Evolutionary conservation across 2,888 invertebrate genomes (phyloP), one percentile per base, ranked within the genome.

Genomic region (Octonoba sinensis): DNA sequence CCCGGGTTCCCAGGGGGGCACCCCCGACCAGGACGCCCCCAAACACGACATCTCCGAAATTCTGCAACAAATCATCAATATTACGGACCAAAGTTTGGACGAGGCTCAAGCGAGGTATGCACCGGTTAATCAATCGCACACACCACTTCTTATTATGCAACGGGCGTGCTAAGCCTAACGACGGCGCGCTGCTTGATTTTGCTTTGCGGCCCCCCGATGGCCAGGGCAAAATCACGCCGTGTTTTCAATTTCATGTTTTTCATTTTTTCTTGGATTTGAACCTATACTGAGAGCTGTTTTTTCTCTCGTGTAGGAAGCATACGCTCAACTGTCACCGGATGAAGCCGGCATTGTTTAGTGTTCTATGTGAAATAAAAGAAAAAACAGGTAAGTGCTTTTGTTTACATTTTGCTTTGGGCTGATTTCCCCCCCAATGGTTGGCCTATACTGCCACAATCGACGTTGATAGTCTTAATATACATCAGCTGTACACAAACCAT

Each of bases 281-380:
- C 76, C 70, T 64, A 56, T 71, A 18, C 64, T 78, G 77, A 78
- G 71, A 78, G 70, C 65, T 64, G 54, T 70, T 78, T 75, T 67
- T 67, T 75, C 72, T 79, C 72, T 82, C 73, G 64, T 73, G 27
- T 74, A 94, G 99, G 89, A 99, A 99, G 91, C 97, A 99, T 90
- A 97, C 97, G 82, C 91, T 99, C 85, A 97, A 98, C 90, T 97
- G 97, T 90, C 99, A 99, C 90, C 93, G 98, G 89, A 97, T 99
- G 97, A 98, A 98, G 91, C 97, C 97, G 87, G 98, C 99, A 72
- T 91, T 99, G 87, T 99, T 98, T 91, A 96, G 96, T 86, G 99
- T 99, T 84, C 91, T 99, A 84, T 98, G 98, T 90, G 99, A 99
- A 92, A 98, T 99, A 88, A 99, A 99, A 91, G 99, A 99, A 90